phyloP scores from a whole-genome alignment of 2,888 invertebrate genomes.

The Laspeyria flexula region DNA sequence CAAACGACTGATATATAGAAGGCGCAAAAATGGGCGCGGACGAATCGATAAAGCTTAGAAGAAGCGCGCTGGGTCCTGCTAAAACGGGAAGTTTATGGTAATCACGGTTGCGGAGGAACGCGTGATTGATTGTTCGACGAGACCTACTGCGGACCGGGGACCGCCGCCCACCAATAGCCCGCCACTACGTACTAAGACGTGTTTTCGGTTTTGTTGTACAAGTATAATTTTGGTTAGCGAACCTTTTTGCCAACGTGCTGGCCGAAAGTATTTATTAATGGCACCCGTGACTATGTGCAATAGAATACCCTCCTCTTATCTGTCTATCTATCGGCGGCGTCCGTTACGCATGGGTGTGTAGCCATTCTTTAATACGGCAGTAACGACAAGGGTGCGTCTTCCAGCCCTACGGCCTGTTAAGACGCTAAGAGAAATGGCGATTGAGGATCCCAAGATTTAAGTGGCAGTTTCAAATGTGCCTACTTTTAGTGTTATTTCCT shows the following conservation, averaged over 20 bases:
- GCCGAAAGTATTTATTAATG: constrained; percentile 44
- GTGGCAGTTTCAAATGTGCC: constrained; percentile 84
- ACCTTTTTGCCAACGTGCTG: constrained; percentile 40
- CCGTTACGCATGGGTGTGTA: constrained; percentile 51
- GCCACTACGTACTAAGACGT: constrained; percentile 45
- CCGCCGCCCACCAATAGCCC: constrained; percentile 41
- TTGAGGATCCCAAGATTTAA: constrained; percentile 84
- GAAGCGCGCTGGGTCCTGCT: constrained; percentile 75
- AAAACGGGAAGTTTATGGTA: constrained; percentile 85
- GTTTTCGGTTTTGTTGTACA: constrained; percentile 43
- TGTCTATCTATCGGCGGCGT: constrained; percentile 39
- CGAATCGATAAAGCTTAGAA: constrained; percentile 82
- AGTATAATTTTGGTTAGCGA: constrained; percentile 37
- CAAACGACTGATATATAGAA: constrained; percentile 69
- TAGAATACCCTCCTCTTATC: constrained; percentile 39
- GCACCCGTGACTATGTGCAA: constrained; percentile 42
- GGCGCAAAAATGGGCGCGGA: constrained; percentile 73
- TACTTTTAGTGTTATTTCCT: constrained; percentile 85
- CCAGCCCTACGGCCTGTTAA: constrained; percentile 57
- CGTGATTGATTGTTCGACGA: constrained; percentile 82
- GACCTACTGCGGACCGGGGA: constrained; percentile 54
- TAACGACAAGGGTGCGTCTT: constrained; percentile 68
- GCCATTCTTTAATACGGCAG: constrained; percentile 64
- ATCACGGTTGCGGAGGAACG: constrained; percentile 75
- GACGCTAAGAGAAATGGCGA: constrained; percentile 81